Percentiles rank a stretch among this genome's conserved stretches.
Conservation (phyloP, 2,888 invertebrate genomes). For the Melanostoma scalare region DNA sequence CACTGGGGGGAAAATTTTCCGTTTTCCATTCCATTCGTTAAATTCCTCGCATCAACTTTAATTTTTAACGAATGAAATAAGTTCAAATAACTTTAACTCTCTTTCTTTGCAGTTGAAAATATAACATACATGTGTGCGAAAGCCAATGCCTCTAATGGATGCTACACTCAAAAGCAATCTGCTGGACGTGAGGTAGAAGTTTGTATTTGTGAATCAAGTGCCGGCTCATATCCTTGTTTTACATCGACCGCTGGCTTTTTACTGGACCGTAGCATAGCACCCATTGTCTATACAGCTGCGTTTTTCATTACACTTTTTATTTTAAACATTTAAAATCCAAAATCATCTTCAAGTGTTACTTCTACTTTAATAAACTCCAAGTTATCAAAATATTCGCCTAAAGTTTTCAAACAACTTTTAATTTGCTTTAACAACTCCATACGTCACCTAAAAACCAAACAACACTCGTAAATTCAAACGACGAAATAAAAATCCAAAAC, state of each 20-base stretch:
- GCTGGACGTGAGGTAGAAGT: slow-evolving; percentile 83
- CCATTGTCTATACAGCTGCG: slow-evolving; percentile 21
- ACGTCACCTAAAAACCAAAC: not conserved
- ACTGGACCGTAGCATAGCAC: slow-evolving; percentile 27
- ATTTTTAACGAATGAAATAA: not conserved
- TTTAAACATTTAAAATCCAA: slow-evolving; percentile 28
- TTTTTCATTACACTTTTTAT: slow-evolving; percentile 39
- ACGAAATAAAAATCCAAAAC: not conserved
- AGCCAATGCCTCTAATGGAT: slow-evolving; percentile 85
- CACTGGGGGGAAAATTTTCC: too few relatives aligned
- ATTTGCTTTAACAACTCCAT: too few relatives aligned
- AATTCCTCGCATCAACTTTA: not conserved
- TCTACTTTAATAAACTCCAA: too few relatives aligned
- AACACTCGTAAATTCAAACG: not conserved
- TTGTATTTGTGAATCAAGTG: slow-evolving; percentile 83
- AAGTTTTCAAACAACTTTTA: too few relatives aligned
- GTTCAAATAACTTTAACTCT: not conserved
- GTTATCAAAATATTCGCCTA: too few relatives aligned
- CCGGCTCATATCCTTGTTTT: slow-evolving; percentile 81
- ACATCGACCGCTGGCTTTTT: slow-evolving; percentile 49
- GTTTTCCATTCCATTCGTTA: too few relatives aligned
- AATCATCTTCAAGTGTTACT: not conserved
- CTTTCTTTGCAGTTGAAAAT: slow-evolving; percentile 84
- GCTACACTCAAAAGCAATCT: slow-evolving; percentile 83
- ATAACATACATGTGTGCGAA: slow-evolving; percentile 88